A percentile compares a stretch with the other conserved stretches of the same genome.
Conservation (phyloP, 1,140 invertebrate genomes). For the Hesperophylax magnus region DNA sequence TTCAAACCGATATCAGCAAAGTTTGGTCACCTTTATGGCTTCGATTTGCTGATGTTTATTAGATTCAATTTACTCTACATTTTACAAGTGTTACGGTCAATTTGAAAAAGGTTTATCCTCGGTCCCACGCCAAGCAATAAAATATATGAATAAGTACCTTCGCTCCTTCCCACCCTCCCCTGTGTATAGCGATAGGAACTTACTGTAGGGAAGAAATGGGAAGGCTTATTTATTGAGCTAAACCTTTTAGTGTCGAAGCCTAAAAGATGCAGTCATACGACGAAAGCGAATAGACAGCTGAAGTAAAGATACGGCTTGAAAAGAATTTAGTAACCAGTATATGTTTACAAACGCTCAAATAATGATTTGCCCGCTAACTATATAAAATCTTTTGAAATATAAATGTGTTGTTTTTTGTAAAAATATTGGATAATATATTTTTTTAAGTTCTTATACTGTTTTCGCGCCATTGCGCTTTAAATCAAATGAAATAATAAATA, state of each 20-base stretch:
- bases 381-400: too few species aligned
- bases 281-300: not conserved
- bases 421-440: too few species aligned
- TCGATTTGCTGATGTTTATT: slow-evolving; percentile 27
- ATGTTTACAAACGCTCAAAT: too few species aligned
- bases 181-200: not conserved
- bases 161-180: not conserved
- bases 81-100: slow-evolving; percentile 19
- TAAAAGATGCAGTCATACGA: not conserved
- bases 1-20: not conserved
- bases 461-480: too few species aligned
- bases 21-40: not conserved
- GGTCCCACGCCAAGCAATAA: slow-evolving; percentile 23
- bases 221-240: not conserved
- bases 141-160: slow-evolving; percentile 36
- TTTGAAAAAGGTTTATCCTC: slow-evolving; percentile 36
- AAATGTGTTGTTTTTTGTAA: too few species aligned
- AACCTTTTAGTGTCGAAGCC: not conserved
- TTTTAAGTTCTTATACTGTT: too few species aligned
- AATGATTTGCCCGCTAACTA: too few species aligned
- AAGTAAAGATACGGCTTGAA: not conserved
- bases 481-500: too few species aligned
- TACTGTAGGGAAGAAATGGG: not conserved
- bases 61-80: slow-evolving; percentile 22
- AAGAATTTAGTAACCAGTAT: not conserved